These are phyloP conservation scores for Drosophila equinoxialis DNA, from an alignment of 1,140 invertebrate species.

Conservation along the genomic window DNA sequence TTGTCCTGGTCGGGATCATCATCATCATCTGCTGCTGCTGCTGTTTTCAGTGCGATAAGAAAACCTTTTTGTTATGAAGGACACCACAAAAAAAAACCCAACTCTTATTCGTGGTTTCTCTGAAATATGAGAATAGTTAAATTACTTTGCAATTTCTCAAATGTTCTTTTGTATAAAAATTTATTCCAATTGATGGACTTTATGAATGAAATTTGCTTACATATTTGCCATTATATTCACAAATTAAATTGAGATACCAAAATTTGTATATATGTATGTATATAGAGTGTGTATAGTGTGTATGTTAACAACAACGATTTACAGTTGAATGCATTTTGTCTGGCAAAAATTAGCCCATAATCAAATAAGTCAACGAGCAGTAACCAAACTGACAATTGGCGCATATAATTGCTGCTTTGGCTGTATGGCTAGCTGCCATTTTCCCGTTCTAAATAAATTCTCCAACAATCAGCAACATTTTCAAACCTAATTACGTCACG, in stretches of 20 bases:
- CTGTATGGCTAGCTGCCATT: not conserved
- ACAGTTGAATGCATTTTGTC: conserved; percentile 8
- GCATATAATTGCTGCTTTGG: conserved; percentile 66
- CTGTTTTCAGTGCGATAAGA: conserved; percentile 48
- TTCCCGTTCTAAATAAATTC: conserved; percentile 31
- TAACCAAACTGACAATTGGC: conserved; percentile 74
- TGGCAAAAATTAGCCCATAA: conserved; percentile 66
- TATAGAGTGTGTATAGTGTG: too few relatives aligned
- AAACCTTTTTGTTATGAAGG: conserved; percentile 34
- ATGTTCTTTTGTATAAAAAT: not conserved
- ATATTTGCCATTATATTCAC: not conserved
- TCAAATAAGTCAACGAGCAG: conserved; percentile 77
- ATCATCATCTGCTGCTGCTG: too few relatives aligned
- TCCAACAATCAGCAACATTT: conserved; percentile 69
- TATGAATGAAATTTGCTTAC: conserved; percentile 4
- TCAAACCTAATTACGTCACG: conserved; percentile 72
- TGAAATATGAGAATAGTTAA: conserved; percentile 71
- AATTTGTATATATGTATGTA: too few relatives aligned
- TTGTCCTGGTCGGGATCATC: conserved; percentile 30
- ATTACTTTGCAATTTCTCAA: conserved; percentile 55
- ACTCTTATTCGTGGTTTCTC: conserved; percentile 33
- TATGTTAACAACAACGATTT: not conserved
- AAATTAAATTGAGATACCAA: too few relatives aligned
- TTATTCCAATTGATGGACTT: not conserved
- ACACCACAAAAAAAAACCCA: not conserved